Base-by-base conservation (phyloP, 2,797 vertebrate species). In the Tympanoctomys barrerae region DNA sequence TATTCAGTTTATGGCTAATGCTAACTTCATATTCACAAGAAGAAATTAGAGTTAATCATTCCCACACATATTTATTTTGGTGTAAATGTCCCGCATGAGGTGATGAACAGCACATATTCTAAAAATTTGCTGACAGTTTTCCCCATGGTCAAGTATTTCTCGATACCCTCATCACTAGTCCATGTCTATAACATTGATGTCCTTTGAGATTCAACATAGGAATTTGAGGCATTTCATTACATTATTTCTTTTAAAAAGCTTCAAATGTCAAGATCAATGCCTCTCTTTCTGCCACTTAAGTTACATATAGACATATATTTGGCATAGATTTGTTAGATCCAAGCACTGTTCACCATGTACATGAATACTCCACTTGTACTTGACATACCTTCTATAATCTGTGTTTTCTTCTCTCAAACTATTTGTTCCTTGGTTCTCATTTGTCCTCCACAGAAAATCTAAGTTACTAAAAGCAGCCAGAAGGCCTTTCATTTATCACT, bases 371-470 rank as follows among this genome's bases (percentile, higher is more conserved):
- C 70, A 89, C 11, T 16, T 87, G n/a, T 42, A 21, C 11, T 89
- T 91, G 49, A 89, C 28, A 80, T 18, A 90, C n/a, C 62, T 93
- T 89, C 94, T 39, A 62, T 79, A 93, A 93, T 71, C 33, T n/a
- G 42, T 26, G 31, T 79, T 95, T 95, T 77, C 70, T 90, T 91
- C 61, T 86, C 33, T 87, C 33, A 46, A 81, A 59, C 12, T 75
- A 73, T 73, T 86, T 82, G 49, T 52, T 91, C 8, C 57, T 91
- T 6, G 14, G 18, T 82, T 96, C 57, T 54, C 12, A 77, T 86
- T 80, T 87, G 21, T 22, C 68, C n/a, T 96, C 49, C 52, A 59
- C 7, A 92, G 88, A 26, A 93, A 96, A 93, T 94, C 75, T 57
- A 92, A 91, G 85, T 90, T 89, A 82, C 18, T 85, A 46, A 95